Conservation (phyloP, 2,113 vertebrate genomes). For the Cathartes aura region DNA sequence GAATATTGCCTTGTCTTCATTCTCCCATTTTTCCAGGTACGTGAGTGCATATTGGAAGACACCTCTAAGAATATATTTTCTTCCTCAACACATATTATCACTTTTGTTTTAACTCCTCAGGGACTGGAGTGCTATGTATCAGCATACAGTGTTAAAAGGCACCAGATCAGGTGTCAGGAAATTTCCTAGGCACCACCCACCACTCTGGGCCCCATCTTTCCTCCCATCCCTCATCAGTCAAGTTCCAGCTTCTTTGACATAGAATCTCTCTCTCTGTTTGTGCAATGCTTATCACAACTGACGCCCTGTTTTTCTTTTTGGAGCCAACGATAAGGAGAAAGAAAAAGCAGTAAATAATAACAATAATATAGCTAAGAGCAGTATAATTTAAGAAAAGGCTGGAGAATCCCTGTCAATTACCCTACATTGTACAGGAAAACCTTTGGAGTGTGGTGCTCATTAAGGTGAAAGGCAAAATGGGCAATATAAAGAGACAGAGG, state of each 20-base stretch:
- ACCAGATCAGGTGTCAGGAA: neutral
- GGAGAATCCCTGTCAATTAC: neutral
- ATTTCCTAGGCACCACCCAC: neutral
- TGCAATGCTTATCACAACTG: neutral
- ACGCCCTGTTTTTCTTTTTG: neutral
- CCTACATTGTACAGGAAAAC: neutral
- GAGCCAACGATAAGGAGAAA: neutral
- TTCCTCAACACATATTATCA: neutral
- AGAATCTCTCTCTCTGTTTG: neutral
- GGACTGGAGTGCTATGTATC: neutral
- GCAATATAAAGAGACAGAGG: neutral
- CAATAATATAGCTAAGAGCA: neutral
- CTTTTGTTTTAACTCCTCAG: neutral
- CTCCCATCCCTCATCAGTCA: neutral
- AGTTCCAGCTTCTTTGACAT: neutral
- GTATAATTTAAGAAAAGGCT: neutral
- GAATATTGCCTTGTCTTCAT: neutral
- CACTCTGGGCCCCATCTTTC: neutral
- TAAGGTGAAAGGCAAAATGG: neutral
- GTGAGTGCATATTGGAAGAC: neutral
- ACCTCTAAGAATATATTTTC: neutral
- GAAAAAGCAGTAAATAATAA: neutral
- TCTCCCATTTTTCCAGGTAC: neutral
- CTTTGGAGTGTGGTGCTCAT: neutral
- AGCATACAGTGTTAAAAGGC: neutral